A percentile compares a stretch with the other conserved stretches of the same genome.
phyloP scores from a whole-genome alignment of 2,888 invertebrate genomes.

The Pocota personata region DNA sequence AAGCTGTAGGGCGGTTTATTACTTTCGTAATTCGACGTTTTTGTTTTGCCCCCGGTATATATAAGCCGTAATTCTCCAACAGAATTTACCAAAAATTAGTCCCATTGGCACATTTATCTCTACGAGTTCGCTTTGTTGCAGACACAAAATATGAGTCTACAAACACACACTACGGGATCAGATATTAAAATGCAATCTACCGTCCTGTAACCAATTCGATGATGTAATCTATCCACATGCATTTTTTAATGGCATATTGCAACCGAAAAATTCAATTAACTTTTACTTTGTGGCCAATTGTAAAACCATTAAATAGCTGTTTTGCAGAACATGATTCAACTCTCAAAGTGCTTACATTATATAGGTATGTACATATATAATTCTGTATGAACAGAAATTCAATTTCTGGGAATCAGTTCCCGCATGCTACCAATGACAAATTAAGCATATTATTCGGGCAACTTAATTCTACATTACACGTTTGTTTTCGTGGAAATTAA shows the following conservation, averaged over 20 bases:
- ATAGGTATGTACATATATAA: too few species aligned
- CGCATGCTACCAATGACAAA: not conserved
- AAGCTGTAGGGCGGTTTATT: too few species aligned
- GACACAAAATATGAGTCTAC: not conserved
- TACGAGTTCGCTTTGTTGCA: not conserved
- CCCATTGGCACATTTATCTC: not conserved
- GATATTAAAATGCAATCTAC: not conserved
- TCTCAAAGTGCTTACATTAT: not conserved
- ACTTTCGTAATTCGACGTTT: too few species aligned
- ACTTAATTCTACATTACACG: not conserved
- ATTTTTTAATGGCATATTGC: not conserved
- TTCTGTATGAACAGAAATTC: not conserved
- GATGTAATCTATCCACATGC: not conserved
- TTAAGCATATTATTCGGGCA: not conserved
- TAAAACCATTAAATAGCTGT: constrained; percentile 18
- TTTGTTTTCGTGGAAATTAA: not conserved
- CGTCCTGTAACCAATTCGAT: not conserved
- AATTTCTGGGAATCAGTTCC: not conserved
- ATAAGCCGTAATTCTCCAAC: too few species aligned
- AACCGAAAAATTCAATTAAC: constrained; percentile 11
- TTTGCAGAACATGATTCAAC: constrained; percentile 7
- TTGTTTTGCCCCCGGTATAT: too few species aligned
- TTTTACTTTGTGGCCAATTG: constrained; percentile 21
- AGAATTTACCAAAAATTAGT: not conserved
- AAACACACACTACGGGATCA: not conserved